A percentile compares a stretch with the other conserved stretches of the same genome.
Evolutionary conservation across 1,140 invertebrate genomes (phyloP).

Genomic region (Heliconius hewitsoni): DNA sequence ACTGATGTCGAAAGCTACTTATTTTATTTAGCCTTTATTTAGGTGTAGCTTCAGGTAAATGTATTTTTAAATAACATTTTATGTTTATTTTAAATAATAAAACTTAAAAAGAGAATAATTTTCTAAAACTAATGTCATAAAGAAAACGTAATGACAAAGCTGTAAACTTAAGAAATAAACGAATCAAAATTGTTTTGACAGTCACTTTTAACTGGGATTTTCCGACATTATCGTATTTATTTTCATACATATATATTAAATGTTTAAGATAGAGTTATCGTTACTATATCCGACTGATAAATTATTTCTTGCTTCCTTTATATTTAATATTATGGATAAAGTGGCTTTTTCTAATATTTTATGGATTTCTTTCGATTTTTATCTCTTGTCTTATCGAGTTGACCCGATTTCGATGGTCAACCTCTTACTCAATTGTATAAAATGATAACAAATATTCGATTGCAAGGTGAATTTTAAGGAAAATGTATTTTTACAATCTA

Average conservation of each 20-base stretch:
- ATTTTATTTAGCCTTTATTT: not conserved
- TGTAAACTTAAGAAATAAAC: not conserved
- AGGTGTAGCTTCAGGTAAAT: too few relatives aligned
- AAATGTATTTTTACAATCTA: not conserved
- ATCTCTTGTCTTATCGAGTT: conserved; percentile 54
- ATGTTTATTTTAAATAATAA: too few relatives aligned
- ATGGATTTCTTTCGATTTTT: conserved; percentile 43
- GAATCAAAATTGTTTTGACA: not conserved
- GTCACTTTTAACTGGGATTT: not conserved
- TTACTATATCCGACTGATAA: not conserved
- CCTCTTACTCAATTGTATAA: conserved; percentile 58
- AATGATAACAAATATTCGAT: conserved; percentile 47
- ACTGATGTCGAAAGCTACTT: too few relatives aligned
- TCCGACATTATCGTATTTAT: not conserved
- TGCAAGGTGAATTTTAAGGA: not conserved
- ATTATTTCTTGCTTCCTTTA: not conserved
- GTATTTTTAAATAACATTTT: too few relatives aligned
- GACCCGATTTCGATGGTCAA: conserved; percentile 63
- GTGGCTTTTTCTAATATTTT: conserved; percentile 31
- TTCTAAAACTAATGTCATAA: not conserved
- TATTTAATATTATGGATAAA: not conserved
- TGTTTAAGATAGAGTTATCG: not conserved
- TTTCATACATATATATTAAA: not conserved
- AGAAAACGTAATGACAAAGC: not conserved
- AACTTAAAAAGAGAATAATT: not conserved